These are phyloP conservation scores for Limenitis camilla DNA, from an alignment of 2,888 invertebrate species.

Conservation along the genomic window DNA sequence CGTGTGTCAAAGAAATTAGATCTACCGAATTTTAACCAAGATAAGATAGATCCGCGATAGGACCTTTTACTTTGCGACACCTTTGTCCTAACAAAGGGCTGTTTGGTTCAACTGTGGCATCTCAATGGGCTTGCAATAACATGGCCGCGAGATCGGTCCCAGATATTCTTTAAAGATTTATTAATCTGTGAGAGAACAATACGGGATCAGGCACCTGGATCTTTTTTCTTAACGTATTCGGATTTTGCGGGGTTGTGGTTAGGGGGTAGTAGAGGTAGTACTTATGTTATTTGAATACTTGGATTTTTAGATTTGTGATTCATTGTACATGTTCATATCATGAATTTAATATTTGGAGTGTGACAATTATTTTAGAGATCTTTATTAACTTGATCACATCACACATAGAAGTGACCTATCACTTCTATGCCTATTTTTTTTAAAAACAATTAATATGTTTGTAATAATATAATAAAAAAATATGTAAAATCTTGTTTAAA, in stretches of 20 bases:
- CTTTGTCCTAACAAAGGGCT: constrained; percentile 73
- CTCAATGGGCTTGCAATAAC: constrained; percentile 73
- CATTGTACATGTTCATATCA: too few species aligned
- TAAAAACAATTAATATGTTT: too few species aligned
- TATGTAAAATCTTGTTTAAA: too few species aligned
- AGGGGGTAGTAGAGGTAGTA: constrained; percentile 34
- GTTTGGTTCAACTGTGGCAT: constrained; percentile 71
- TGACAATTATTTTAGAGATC: too few species aligned
- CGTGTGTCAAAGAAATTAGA: constrained; percentile 62
- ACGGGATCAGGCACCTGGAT: constrained; percentile 69
- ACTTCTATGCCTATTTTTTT: too few species aligned
- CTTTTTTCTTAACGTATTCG: constrained; percentile 64
- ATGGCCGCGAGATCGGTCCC: constrained; percentile 70
- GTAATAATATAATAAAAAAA: too few species aligned
- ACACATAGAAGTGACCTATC: too few species aligned
- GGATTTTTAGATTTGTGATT: too few species aligned
- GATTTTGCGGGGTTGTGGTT: constrained; percentile 55
- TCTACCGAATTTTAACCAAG: constrained; percentile 70
- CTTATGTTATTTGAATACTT: too few species aligned
- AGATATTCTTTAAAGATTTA: constrained; percentile 73
- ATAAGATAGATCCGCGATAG: constrained; percentile 72
- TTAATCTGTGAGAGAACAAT: constrained; percentile 73
- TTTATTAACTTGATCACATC: too few species aligned
- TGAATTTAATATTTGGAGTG: too few species aligned
- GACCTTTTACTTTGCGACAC: constrained; percentile 73